Base-by-base conservation (phyloP, 2,113 vertebrate species). In the Corynorhinus townsendii region DNA sequence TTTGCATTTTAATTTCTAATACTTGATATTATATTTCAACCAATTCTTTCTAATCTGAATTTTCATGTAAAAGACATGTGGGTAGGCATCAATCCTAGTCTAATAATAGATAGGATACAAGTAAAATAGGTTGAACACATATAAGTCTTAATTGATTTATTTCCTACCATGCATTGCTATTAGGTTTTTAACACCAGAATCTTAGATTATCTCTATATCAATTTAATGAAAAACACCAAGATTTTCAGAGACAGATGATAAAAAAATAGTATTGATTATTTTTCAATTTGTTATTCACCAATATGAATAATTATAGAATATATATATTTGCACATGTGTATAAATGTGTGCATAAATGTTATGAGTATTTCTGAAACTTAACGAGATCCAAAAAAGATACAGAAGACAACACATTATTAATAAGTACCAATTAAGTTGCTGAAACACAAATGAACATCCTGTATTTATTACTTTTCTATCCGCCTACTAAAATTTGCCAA, bases 401-500 rank as follows among this genome's bases (percentile, higher is more conserved):
- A 87, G 77, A 73, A 85, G 75, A 30, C 28, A 89, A 92, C 93
- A 82, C 68, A 75, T 72, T 92, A 96, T 96, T 96, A 97, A 82
- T 96, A 96, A 96, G 95, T 79, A 86, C 52, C 91, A 94, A 95
- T 97, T 95, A 96, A 66, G 47, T 5, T 82, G 12, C 73, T 64
- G 62, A 90, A 95, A 83, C 30, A 75, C 49, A 97, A 96, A 79
- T 95, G 81, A 94, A 76, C 86, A 97, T 95, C 86, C 83, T 97
- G 80, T 87, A 95, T 96, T 97, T 96, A 96, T 96, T 94, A 64
- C 93, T 95, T 80, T 94, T 90, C 89, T 94, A 91, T 86, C 33
- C 30, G 81, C 56, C 84, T 97, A 90, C 91, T 93, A 96, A 91
- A 92, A 96, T 96, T 96, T 96, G 88, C 91, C 95, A 96, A 93